These are phyloP conservation scores for Cetonia aurata DNA, from an alignment of 2,888 invertebrate species.

Conservation along the genomic window DNA sequence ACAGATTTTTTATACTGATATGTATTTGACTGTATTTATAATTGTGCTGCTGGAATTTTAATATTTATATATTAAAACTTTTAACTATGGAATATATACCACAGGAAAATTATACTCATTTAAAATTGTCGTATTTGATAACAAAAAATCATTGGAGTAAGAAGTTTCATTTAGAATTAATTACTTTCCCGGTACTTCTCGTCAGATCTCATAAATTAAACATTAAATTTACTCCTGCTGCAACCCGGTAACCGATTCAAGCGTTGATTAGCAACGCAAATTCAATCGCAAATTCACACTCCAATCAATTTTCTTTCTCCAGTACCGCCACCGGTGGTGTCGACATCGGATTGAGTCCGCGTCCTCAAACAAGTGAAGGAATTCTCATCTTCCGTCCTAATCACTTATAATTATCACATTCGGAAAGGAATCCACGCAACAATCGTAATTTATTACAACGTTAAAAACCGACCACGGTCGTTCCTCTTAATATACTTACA, in stretches of 20 bases:
- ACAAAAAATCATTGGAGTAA: neutral
- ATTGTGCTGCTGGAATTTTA: too few species aligned
- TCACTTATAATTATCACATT: conserved; percentile 6
- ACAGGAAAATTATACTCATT: too few species aligned
- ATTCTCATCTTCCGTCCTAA: neutral
- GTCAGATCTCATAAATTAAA: conserved; percentile 21
- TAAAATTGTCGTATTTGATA: too few species aligned
- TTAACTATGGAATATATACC: too few species aligned
- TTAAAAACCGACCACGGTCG: conserved; percentile 7
- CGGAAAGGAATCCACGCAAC: neutral
- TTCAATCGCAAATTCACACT: conserved; percentile 21
- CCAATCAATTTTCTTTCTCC: conserved; percentile 16
- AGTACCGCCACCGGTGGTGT: neutral
- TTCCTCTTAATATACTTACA: conserved; percentile 1
- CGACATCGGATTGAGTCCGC: neutral
- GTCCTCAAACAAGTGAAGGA: conserved; percentile 1
- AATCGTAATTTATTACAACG: conserved; percentile 7
- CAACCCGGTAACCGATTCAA: conserved; percentile 4
- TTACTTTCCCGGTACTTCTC: conserved; percentile 3
- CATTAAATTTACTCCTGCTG: conserved; percentile 17
- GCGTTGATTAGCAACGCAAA: conserved; percentile 27
- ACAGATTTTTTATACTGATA: too few species aligned
- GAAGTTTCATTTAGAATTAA: conserved; percentile 1
- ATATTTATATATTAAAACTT: too few species aligned
- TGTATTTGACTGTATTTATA: too few species aligned